Evolutionary conservation across 2,113 vertebrate genomes (phyloP), one percentile per base, ranked within the genome.

Genomic region (Lanius ludovicianus): DNA sequence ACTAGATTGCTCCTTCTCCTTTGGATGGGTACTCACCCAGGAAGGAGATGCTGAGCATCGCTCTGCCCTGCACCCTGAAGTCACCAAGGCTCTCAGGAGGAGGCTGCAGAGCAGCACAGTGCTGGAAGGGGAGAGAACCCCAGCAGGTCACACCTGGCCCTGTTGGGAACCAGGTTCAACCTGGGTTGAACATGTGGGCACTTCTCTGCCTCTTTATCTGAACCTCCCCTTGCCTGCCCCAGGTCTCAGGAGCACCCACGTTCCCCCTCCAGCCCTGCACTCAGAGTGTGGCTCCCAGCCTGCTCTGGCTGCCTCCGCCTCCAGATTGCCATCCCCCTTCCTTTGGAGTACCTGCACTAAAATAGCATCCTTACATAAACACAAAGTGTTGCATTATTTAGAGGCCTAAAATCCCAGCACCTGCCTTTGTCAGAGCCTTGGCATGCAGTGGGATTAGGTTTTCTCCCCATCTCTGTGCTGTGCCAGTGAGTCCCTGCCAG

Each of bases 121-220:
- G 69, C 76, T 82, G 67, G 21, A 23, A 47, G 23, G 12, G 39
- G 15, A 60, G 41, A 77, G 41, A 77, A 15, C 17, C 56, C 23
- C 63, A 19, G 23, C 1, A 55, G 53, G 41, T 59, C 63, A 59
- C 59, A 6, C 3, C 39, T 55, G 49, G 14, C 42, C 22, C 35
- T 53, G 15, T 9, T 16, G 25, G 60, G 50, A 85, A n/a, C 50
- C 5, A 6, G 67, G 33, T n/a, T n/a, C n/a, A n/a, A n/a, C 6
- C 35, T 64, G 73, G n/a, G 16, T 4, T 44, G 41, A 70, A 19
- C 56, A 70, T 0, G 0, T 1, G 22, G 31, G 21, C 62, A 17
- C 41, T 84, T 37, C 35, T 52, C 71, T 60, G n/a, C 25, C 63
- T 50, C 28, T 28, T 3, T 23, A 12, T 16, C 69, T 53, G 23